These are phyloP conservation scores for Drosophila malerkotliana DNA, from an alignment of 1,140 invertebrate genomes.

Conservation along the genomic window DNA sequence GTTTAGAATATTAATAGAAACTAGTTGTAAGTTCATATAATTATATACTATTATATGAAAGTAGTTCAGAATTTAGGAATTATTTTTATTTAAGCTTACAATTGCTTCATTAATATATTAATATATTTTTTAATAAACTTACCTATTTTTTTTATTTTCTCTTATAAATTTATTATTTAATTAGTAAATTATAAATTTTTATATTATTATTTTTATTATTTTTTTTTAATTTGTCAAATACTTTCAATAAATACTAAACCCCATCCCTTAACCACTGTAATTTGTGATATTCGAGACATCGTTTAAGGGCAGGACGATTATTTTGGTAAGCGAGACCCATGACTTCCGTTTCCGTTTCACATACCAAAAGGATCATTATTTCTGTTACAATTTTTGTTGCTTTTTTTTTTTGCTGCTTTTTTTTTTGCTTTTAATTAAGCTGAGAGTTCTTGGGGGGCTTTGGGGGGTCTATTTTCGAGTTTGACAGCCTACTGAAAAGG, in stretches of 20 bases:
- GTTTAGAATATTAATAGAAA: too few relatives aligned
- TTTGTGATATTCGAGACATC: background rate
- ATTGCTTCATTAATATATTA: too few relatives aligned
- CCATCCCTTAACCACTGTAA: constrained; percentile 10
- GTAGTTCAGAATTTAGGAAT: too few relatives aligned
- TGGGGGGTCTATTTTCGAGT: constrained; percentile 1
- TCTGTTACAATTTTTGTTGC: constrained; percentile 8
- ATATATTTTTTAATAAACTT: too few relatives aligned
- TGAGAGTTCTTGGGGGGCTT: background rate
- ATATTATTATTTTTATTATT: too few relatives aligned
- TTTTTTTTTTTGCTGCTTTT: background rate
- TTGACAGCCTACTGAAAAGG: constrained; percentile 17
- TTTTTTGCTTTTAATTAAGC: constrained; percentile 37
- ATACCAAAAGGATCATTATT: constrained; percentile 44
- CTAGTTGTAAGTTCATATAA: too few relatives aligned
- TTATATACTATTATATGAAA: too few relatives aligned
- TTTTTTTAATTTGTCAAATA: background rate
- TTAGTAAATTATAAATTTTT: too few relatives aligned
- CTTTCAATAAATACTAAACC: background rate
- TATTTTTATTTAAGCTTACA: too few relatives aligned
- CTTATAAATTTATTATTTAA: too few relatives aligned
- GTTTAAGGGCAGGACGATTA: constrained; percentile 29
- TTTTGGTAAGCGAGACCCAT: constrained; percentile 23
- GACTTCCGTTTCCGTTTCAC: constrained; percentile 46
- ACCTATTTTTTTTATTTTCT: too few relatives aligned